Evolutionary conservation across 2,113 vertebrate species (phyloP), one percentile per base, ranked within the genome.

Genomic region (Perccottus glenii): DNA sequence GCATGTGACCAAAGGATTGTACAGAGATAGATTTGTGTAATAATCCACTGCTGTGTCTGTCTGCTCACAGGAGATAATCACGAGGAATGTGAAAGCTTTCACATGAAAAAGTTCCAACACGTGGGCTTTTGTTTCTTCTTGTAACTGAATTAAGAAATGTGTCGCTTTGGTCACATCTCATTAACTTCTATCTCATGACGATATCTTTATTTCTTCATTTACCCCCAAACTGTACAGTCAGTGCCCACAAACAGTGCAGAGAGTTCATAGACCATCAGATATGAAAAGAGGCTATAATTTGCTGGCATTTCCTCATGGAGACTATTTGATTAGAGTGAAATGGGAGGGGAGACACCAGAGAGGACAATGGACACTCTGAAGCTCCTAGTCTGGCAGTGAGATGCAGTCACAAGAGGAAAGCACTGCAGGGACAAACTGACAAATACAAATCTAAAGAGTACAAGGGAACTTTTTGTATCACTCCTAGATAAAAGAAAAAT

Each of bases 301-400:
- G 71, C 84, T 82, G 87, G 90, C 81, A 90, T 91, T 91, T 91
- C 88, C 87, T 90, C 81, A 73, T 50, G 71, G 57, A 82, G 74
- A 55, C 84, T 60, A 88, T 87, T 88, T 81, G 83, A 88, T 88
- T 85, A 75, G 83, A 83, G 61, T 76, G 47, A 69, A 75, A 48
- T 11, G 58, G 80, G 80, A 46, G 82, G 75, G 70, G 49, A 65
- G 69, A 81, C 75, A 67, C 19, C 15, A 33, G 16, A 52, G 66
- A 77, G 78, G 82, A 89, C 86, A 89, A 88, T 85, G 85, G 83
- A 44, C 55, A 71, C 72, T 83, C 86, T 83, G 75, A 88, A 69
- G 64, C 57, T 56, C 58, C 55, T 9, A 10, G 15, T 49, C 35
- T 12, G 38, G 33, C 57, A 7, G 53, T 36, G 44, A 56, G 60